A percentile compares a stretch with the other conserved stretches of the same genome.
phyloP scores from a whole-genome alignment of 1,140 invertebrate species.

The Zeugodacus cucurbitae region DNA sequence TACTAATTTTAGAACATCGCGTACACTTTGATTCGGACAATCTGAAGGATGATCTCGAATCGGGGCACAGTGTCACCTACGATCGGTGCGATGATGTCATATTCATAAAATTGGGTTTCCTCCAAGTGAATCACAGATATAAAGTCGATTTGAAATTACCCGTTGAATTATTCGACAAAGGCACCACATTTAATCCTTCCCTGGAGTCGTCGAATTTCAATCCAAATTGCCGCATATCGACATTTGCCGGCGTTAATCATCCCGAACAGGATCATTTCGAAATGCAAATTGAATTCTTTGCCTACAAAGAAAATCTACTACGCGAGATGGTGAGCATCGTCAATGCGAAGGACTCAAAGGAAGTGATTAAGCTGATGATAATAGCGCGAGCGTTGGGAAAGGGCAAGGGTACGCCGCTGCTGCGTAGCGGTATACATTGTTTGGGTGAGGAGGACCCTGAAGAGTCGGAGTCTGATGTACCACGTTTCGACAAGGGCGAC shows the following conservation, averaged over 20 bases:
- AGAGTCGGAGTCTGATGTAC: slow-evolving; percentile 59
- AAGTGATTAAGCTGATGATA: slow-evolving; percentile 60
- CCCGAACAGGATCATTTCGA: slow-evolving; percentile 62
- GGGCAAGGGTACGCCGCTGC: slow-evolving; percentile 69
- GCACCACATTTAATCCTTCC: slow-evolving; percentile 50
- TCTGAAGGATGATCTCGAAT: slow-evolving; percentile 61
- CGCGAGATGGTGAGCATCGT: slow-evolving; percentile 67
- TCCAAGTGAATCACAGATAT: slow-evolving; percentile 66
- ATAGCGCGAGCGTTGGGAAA: slow-evolving; percentile 68
- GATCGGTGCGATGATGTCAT: slow-evolving; percentile 59
- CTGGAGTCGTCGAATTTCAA: slow-evolving; percentile 54
- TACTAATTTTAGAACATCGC: slow-evolving; percentile 58
- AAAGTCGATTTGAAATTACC: slow-evolving; percentile 62
- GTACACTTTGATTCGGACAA: slow-evolving; percentile 63
- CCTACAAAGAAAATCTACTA: slow-evolving; percentile 69
- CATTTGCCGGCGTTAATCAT: slow-evolving; percentile 58
- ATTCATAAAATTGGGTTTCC: slow-evolving; percentile 64
- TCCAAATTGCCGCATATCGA: slow-evolving; percentile 60
- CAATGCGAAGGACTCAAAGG: slow-evolving; percentile 61
- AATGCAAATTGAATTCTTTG: slow-evolving; percentile 68
- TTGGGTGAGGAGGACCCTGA: slow-evolving; percentile 67
- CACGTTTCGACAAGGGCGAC: slow-evolving; percentile 41
- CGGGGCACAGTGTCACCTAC: slow-evolving; percentile 64
- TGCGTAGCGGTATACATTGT: slow-evolving; percentile 69
- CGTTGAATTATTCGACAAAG: slow-evolving; percentile 51